These are phyloP conservation scores for Noctua pronuba DNA, from an alignment of 2,888 invertebrate species.

Conservation along the genomic window DNA sequence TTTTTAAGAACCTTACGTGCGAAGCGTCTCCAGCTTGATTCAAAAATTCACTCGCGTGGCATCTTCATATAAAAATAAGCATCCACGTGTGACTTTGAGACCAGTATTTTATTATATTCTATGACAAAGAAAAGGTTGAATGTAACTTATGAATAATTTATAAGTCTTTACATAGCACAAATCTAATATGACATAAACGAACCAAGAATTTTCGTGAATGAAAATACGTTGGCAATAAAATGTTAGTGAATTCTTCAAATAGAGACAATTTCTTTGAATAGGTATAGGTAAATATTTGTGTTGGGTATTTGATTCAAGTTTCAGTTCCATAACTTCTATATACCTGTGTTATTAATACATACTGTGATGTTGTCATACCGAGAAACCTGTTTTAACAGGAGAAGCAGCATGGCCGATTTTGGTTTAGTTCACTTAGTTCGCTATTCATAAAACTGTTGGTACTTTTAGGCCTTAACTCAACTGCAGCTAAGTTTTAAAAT, in stretches of 20 bases:
- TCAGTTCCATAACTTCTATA: not conserved
- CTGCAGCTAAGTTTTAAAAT: not conserved
- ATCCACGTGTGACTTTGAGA: constrained; percentile 62
- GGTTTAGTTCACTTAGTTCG: not conserved
- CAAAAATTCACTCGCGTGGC: constrained; percentile 51
- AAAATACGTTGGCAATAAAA: constrained; percentile 47
- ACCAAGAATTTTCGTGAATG: constrained; percentile 77
- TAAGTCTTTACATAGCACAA: constrained; percentile 76
- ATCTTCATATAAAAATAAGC: constrained; percentile 64
- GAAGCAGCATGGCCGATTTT: not conserved
- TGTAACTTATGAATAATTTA: constrained; percentile 81
- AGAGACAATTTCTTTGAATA: constrained; percentile 17
- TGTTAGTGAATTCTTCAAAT: constrained; percentile 8
- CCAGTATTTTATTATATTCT: constrained; percentile 70
- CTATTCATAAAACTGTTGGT: not conserved
- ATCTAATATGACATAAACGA: constrained; percentile 81
- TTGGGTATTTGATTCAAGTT: not conserved
- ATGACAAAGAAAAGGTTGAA: constrained; percentile 78
- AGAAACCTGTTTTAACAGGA: not conserved
- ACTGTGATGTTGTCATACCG: not conserved
- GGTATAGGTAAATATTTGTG: constrained; percentile 12
- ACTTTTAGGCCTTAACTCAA: not conserved
- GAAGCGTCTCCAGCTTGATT: constrained; percentile 7
- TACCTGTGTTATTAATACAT: not conserved
- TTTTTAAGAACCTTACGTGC: not conserved